phyloP scores from a whole-genome alignment of 2,113 vertebrate species.

The Numenius arquata region DNA sequence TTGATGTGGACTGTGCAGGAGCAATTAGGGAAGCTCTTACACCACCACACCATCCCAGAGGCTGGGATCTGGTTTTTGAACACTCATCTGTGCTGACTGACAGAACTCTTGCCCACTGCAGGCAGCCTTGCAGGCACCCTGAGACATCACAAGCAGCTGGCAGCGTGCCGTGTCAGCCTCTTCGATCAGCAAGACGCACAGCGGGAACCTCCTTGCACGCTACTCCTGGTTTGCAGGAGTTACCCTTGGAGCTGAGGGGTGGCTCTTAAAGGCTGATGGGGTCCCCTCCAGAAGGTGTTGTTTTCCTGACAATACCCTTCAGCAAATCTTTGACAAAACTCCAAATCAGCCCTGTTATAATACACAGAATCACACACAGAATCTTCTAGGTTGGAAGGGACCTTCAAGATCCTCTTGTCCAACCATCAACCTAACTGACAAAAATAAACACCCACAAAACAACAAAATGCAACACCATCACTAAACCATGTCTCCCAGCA shows the following conservation, averaged over 20 bases:
- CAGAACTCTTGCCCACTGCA: not conserved
- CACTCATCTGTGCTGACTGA: rapidly evolving
- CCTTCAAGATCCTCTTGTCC: no score
- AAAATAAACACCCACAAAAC: no score
- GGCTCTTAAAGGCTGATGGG: not conserved
- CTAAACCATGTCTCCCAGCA: no score
- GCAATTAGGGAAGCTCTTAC: not conserved
- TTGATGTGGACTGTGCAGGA: not conserved
- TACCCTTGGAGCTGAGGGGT: rapidly evolving
- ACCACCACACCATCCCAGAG: not conserved
- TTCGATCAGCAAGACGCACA: not conserved
- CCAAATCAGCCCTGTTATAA: not conserved
- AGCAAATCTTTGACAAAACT: not conserved
- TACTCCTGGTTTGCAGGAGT: not conserved
- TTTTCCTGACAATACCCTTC: not conserved
- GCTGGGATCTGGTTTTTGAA: not conserved
- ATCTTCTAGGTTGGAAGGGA: no score
- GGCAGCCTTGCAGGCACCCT: not conserved
- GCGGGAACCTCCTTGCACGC: rapidly evolving
- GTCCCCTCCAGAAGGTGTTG: not conserved
- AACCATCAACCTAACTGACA: no score
- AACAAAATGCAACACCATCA: no score
- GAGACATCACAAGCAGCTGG: not conserved
- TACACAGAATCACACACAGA: no score
- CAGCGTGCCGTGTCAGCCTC: rapidly evolving